Percentiles rank a stretch among this genome's conserved stretches.
These are phyloP conservation scores for Camponotus pennsylvanicus DNA, from an alignment of 1,140 invertebrate species.

Conservation along the genomic window DNA sequence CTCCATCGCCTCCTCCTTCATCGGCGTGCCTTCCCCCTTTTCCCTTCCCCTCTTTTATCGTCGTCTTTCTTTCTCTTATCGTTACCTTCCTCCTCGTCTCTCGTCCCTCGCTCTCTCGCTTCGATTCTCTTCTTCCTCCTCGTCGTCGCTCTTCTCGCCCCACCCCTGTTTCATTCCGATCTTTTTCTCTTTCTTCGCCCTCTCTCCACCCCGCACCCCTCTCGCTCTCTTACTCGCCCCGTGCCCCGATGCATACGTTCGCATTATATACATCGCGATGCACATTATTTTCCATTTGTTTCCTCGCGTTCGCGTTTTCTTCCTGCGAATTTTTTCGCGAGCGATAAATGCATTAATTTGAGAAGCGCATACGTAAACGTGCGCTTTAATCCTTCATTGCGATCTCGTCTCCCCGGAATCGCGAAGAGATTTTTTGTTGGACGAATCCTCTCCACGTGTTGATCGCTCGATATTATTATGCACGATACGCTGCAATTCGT, in stretches of 20 bases:
- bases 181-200: constrained; percentile 59
- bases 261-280: constrained; percentile 50
- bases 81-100: constrained; percentile 47
- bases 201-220: neutral
- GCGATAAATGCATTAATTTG: neutral
- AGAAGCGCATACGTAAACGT: neutral
- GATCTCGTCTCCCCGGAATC: neutral
- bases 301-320: constrained; percentile 66
- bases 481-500: constrained; percentile 56
- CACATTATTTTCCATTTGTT: constrained; percentile 68
- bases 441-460: neutral
- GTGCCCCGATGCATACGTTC: constrained; percentile 16
- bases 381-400: neutral
- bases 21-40: constrained; percentile 19
- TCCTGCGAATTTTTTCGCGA: neutral
- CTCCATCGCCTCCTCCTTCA: constrained; percentile 40
- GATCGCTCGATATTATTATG: constrained; percentile 63
- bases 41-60: neutral
- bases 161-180: constrained; percentile 39
- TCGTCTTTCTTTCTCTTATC: constrained; percentile 51
- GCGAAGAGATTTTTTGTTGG: neutral
- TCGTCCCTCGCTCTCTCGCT: constrained; percentile 43
- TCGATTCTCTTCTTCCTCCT: constrained; percentile 60
- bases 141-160: constrained; percentile 39
- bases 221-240: neutral